Conservation (phyloP, 2,797 vertebrate genomes). For the Enteromius argenteus region DNA sequence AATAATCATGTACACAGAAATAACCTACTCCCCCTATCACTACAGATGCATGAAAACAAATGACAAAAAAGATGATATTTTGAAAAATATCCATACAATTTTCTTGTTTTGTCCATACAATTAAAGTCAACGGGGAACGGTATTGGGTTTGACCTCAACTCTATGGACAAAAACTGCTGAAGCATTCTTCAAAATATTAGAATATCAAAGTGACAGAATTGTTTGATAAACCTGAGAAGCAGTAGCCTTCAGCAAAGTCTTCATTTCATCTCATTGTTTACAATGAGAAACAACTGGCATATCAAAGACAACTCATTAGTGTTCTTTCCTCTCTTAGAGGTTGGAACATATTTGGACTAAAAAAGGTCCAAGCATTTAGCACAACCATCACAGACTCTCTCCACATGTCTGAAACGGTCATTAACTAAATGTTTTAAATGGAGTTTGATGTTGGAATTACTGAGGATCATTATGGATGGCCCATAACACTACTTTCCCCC, state of each 20-base stretch:
- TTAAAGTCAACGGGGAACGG: neutral
- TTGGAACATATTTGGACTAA: slow-evolving; percentile 15
- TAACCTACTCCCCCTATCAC: neutral
- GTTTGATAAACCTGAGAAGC: neutral
- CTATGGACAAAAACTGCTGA: neutral
- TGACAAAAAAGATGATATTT: neutral
- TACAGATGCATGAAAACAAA: neutral
- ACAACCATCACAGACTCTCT: neutral
- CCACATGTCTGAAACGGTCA: neutral
- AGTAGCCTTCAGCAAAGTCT: neutral
- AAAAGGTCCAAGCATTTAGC: neutral
- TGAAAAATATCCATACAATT: neutral
- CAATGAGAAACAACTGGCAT: neutral
- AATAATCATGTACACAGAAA: neutral
- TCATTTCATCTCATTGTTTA: neutral
- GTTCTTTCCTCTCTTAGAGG: slow-evolving; percentile 2
- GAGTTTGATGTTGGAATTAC: slow-evolving; percentile 29
- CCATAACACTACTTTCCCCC: neutral
- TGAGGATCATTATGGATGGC: slow-evolving; percentile 4
- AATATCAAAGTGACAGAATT: neutral
- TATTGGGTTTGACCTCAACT: neutral
- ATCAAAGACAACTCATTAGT: slow-evolving; percentile 29
- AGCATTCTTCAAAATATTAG: neutral
- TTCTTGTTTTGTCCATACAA: neutral
- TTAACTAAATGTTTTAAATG: slow-evolving; percentile 29